Percentiles rank a stretch among this genome's conserved stretches.
Evolutionary conservation across 2,113 vertebrate species (phyloP).

Genomic region (Cheirogaleus medius): DNA sequence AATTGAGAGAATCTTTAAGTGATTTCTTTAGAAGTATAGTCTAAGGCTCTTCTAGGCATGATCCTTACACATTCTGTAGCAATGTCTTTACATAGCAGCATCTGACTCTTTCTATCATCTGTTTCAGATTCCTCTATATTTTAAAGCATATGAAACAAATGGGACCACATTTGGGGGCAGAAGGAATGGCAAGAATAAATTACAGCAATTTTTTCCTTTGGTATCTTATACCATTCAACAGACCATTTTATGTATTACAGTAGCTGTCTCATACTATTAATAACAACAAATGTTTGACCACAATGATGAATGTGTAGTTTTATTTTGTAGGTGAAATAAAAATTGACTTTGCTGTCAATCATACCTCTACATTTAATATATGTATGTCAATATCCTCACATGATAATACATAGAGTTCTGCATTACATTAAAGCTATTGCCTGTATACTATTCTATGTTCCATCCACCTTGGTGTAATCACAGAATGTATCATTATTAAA

Average conservation of each 20-base stretch:
- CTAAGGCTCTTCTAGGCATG: neutral
- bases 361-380: neutral
- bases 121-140: neutral
- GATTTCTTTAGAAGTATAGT: neutral
- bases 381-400: neutral
- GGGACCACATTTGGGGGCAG: rapidly evolving
- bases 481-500: neutral
- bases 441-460: neutral
- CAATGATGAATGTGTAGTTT: neutral
- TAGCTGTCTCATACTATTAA: neutral
- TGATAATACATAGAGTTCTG: neutral
- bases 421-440: neutral
- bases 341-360: neutral
- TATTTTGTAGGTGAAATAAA: constrained; percentile 29
- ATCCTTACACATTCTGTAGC: neutral
- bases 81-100: neutral
- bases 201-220: neutral
- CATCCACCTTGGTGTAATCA: neutral
- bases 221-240: neutral
- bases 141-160: neutral
- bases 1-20: neutral
- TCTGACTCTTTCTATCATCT: neutral
- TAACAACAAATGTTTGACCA: neutral
- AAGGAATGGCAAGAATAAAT: neutral
- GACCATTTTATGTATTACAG: neutral